Evolutionary conservation across 2,888 invertebrate species (phyloP).

Genomic region (Colletes collaris): DNA sequence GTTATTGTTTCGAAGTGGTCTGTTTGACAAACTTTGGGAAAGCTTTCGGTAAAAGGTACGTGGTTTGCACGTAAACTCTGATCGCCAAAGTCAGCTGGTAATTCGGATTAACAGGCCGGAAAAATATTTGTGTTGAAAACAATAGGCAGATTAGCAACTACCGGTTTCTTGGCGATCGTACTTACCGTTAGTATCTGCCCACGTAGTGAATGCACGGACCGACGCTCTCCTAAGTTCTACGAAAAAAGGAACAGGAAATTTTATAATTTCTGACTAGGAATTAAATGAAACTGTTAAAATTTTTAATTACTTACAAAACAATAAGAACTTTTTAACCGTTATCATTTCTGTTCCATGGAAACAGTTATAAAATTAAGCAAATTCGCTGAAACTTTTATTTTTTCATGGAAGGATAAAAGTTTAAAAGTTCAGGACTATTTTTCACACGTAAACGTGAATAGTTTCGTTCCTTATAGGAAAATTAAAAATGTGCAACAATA

Average conservation of each 20-base stretch:
- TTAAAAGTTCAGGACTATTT: too few relatives aligned
- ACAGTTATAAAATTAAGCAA: too few relatives aligned
- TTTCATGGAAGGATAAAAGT: too few relatives aligned
- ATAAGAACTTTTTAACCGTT: too few relatives aligned
- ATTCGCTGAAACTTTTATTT: too few relatives aligned
- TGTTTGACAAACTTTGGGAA: slow-evolving; percentile 23
- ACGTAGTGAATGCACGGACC: slow-evolving; percentile 1
- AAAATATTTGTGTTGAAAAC: slow-evolving; percentile 58
- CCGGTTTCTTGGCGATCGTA: not conserved
- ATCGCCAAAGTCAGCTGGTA: slow-evolving; percentile 37
- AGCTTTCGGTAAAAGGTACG: not conserved
- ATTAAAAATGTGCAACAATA: too few relatives aligned
- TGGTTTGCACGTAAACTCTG: not conserved
- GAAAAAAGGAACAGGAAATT: not conserved
- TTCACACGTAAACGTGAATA: too few relatives aligned
- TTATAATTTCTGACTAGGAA: too few relatives aligned
- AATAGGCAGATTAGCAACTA: slow-evolving; percentile 51
- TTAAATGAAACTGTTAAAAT: too few relatives aligned
- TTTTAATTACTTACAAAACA: too few relatives aligned
- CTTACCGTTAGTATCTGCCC: slow-evolving; percentile 35
- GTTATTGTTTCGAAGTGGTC: not conserved
- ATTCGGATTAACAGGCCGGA: slow-evolving; percentile 51
- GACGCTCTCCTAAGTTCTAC: not conserved
- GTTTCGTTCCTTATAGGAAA: too few relatives aligned
- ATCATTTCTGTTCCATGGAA: too few relatives aligned